Base-by-base conservation (phyloP, 1,140 invertebrate genomes). In the Micrasema longulum region DNA sequence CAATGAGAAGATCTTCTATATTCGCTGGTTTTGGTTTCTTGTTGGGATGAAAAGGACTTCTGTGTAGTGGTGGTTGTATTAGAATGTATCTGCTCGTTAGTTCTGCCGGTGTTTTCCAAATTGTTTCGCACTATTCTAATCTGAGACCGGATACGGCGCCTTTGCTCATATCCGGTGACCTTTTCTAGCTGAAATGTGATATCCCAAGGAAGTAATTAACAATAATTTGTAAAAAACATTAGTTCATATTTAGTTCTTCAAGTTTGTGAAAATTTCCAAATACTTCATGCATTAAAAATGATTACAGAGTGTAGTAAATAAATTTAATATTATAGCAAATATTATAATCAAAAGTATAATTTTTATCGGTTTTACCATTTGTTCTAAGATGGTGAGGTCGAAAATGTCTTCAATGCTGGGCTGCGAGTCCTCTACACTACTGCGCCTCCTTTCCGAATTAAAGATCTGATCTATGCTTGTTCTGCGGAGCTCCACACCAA, bases 101-200 rank as follows among this genome's bases (percentile, higher is more conserved):
- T 26, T 76, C 74, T 69, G 80, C 80, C 64, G 18, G 53, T 70
- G 63, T 76, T 76, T 68, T 86, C 84, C 26, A 86, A 81, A 71
- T 85, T 81, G 76, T 90, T 89, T 72, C 88, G 89, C 2, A 92
- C 88, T 7, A 90, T 78, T 72, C 91, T 84, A 63, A 93, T 92
- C 80, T 93, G 91, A 7, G 91, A 87, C 72, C 92, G 86, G 63
- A 94, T 92, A 66, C 90, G 86, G 57, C 91, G 86, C 68, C 92
- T 82, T 76, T 92, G 85, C 75, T 93, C 92, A 77, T 93, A 93
- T 64, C 88, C 88, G 22, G 87, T 87, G 31, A 92, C 89, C 77
- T 89, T 91, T 80, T 93, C 90, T 78, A 93, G 82, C 89, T 91
- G 82, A 75, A 86, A 88, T 75, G 74, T 52, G 18, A 53, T 35